Conservation (phyloP, 2,113 vertebrate genomes). For the Hemicordylus capensis region DNA sequence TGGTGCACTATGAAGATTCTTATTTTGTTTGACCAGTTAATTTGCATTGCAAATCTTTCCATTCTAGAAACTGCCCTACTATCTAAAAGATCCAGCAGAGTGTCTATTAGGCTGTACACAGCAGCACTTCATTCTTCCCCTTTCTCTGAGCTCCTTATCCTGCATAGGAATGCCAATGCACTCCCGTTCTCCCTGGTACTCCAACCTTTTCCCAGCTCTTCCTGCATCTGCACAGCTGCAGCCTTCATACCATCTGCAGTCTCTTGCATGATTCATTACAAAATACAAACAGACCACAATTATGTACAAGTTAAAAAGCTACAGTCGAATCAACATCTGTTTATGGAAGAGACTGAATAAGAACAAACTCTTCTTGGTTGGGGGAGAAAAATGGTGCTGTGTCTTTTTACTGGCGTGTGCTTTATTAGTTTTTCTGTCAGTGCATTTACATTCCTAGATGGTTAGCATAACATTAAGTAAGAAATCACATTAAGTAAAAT, state of each 20-base stretch:
- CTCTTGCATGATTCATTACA: slow-evolving; percentile 49
- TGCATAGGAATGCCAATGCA: neutral
- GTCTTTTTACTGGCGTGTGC: slow-evolving; percentile 49
- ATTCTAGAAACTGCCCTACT: neutral
- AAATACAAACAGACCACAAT: slow-evolving; percentile 62
- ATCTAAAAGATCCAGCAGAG: neutral
- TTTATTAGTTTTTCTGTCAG: slow-evolving; percentile 35
- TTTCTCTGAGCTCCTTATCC: slow-evolving; percentile 20
- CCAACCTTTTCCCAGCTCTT: slow-evolving; percentile 12
- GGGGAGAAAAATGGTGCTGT: slow-evolving; percentile 44
- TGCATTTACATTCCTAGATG: slow-evolving; percentile 13
- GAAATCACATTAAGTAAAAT: slow-evolving; percentile 2
- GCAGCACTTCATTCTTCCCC: neutral
- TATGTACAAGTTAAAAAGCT: slow-evolving; percentile 70
- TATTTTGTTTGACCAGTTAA: neutral
- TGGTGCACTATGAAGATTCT: too few relatives aligned
- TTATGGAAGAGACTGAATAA: slow-evolving; percentile 65
- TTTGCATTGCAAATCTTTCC: neutral
- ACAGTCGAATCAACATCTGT: slow-evolving; percentile 61
- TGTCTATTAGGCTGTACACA: neutral
- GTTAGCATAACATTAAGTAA: neutral
- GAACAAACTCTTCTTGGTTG: slow-evolving; percentile 52
- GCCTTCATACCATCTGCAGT: slow-evolving; percentile 60
- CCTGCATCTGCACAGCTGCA: slow-evolving; percentile 62
- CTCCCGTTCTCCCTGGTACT: slow-evolving; percentile 8